Conservation (phyloP, 2,888 invertebrate genomes). For the Panopea generosa region DNA sequence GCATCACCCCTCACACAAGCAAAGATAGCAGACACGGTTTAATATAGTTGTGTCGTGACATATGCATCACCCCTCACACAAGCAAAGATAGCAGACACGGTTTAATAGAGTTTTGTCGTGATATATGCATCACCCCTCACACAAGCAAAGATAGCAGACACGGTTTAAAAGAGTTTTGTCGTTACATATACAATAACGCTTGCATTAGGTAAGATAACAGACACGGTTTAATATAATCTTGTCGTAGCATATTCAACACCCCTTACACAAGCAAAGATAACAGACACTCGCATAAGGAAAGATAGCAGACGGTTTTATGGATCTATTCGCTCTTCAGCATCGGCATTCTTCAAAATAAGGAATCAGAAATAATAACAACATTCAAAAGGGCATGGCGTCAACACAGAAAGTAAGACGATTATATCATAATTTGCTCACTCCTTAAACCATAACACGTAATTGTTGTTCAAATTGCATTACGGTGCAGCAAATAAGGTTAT, state of each 20-base stretch:
- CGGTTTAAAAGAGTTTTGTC: constrained; percentile 1
- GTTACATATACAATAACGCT: constrained; percentile 1
- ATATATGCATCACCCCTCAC: constrained; percentile 1
- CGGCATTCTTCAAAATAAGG: too few species aligned
- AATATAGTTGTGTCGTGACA: not conserved
- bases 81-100: constrained; percentile 1
- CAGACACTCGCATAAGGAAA: constrained; percentile 3
- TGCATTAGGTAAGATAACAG: not conserved
- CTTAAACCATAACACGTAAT: constrained; percentile 3
- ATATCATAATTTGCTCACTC: constrained; percentile 2
- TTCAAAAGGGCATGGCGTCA: too few species aligned
- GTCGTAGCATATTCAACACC: constrained; percentile 3
- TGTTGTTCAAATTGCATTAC: constrained; percentile 3
- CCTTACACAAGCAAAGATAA: constrained; percentile 2
- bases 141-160: constrained; percentile 3
- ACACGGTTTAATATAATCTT: constrained; percentile 3
- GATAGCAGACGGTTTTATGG: too few species aligned
- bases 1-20: not conserved
- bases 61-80: constrained; percentile 1
- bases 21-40: constrained; percentile 2
- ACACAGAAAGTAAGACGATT: too few species aligned
- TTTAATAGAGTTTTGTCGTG: not conserved
- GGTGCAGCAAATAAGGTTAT: constrained; percentile 2
- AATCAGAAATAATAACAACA: too few species aligned
- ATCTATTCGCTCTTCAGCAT: too few species aligned